Base-by-base conservation (phyloP, 2,888 invertebrate genomes). In the Temnothorax unifasciatus region DNA sequence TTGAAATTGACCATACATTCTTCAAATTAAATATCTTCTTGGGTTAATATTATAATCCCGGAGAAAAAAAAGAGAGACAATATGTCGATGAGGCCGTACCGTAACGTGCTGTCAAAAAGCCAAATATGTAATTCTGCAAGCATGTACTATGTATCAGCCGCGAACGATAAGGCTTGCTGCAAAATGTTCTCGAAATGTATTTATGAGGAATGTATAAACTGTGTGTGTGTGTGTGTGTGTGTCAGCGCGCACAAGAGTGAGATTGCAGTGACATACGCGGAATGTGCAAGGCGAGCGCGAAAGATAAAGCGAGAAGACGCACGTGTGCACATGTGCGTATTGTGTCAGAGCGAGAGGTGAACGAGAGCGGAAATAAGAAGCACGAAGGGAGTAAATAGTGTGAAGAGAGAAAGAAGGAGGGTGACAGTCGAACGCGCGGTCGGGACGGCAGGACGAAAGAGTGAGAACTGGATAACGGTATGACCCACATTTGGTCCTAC, bases 401-500 rank as follows among this genome's bases (percentile, higher is more conserved):
- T 74, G 76, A 63, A 68, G 81, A 85, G 63, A 86, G 61, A 73
- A 47, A 50, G 79, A 38, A 77, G 57, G 73, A 82, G 50, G 59
- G 54, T 75, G 68, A 54, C 61, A 25, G 41, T 66, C 71, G 44
- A 71, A 79, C 38, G 68, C 38, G 29, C 34, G 64, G 54, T 34
- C 11, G 69, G 34, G 38, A 38, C 47, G 57, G 34, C 54, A 84
- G 76, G 68, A 66, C 84, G 64, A 83, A 75, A 86, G 82, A 82
- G 79, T 64, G 85, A 84, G 89, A 86, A 87, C 86, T 87, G 86
- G 88, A 88, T 87, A 89, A 87, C 90, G 87, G 89, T 91, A 90
- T 92, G 93, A 94, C 93, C 93, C 90, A 93, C 88, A 93, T 93
- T 85, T 90, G 87, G 90, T 89, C 90, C 90, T 88, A 90, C 89